These are phyloP conservation scores for Ormyrus thymus DNA, from an alignment of 2,888 invertebrate genomes.

Conservation along the genomic window DNA sequence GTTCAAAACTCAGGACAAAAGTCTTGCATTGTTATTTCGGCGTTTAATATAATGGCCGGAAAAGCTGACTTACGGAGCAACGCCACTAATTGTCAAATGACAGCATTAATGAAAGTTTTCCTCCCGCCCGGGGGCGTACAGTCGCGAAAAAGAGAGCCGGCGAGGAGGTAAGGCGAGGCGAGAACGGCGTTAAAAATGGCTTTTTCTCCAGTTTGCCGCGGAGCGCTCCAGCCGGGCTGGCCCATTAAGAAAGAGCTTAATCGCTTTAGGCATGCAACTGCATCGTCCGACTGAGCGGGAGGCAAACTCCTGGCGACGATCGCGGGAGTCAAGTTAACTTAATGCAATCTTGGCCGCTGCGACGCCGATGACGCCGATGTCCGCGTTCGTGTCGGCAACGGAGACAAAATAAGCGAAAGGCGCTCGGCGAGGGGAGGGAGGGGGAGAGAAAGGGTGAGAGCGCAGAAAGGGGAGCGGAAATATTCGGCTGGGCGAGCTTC, in stretches of 20 bases:
- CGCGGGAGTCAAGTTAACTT: slow-evolving; percentile 47
- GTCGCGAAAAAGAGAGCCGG: background rate
- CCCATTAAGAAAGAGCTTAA: slow-evolving; percentile 48
- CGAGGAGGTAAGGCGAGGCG: background rate
- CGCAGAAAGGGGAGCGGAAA: slow-evolving; percentile 39
- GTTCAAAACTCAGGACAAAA: slow-evolving; percentile 22
- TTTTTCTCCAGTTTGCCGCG: slow-evolving; percentile 20
- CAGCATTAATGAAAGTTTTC: slow-evolving; percentile 36
- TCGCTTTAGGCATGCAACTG: slow-evolving; percentile 50
- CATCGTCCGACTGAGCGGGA: slow-evolving; percentile 11
- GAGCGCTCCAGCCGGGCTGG: background rate
- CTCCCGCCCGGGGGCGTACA: background rate
- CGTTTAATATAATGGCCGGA: slow-evolving; percentile 32
- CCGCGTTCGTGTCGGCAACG: slow-evolving; percentile 32
- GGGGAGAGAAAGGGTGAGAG: background rate
- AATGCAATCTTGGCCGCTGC: slow-evolving; percentile 44
- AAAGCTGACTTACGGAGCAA: slow-evolving; percentile 14
- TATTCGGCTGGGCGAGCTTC: slow-evolving; percentile 53
- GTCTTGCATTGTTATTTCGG: slow-evolving; percentile 28
- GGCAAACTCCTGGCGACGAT: slow-evolving; percentile 49
- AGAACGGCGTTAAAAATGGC: slow-evolving; percentile 40
- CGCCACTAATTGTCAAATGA: slow-evolving; percentile 42
- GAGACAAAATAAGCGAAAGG: slow-evolving; percentile 31
- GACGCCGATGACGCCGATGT: slow-evolving; percentile 29
- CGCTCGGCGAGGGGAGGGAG: background rate